Percentiles rank a stretch among this genome's conserved stretches.
Evolutionary conservation across 92 coral and sea anemone genomes (phyloP).

Genomic region (Actinostola sp.): DNA sequence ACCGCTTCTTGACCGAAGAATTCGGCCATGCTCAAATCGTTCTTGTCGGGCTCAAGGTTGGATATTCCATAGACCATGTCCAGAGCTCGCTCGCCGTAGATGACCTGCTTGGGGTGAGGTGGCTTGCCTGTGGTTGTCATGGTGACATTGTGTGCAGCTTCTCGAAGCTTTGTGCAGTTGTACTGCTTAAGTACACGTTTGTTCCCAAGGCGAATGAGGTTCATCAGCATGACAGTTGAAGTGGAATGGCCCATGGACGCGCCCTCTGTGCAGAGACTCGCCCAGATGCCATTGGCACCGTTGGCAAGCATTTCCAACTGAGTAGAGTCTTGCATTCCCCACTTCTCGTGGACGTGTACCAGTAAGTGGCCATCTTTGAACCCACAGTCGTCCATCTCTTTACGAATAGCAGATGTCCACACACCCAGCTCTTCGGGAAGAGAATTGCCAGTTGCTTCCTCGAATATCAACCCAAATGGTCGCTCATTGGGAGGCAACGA

Average conservation of each 20-base stretch:
- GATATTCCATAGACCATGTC: conserved; percentile 42
- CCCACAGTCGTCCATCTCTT: conserved; percentile 68
- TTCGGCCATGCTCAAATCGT: conserved; percentile 56
- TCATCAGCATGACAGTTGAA: too few species aligned
- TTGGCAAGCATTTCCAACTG: conserved; percentile 47
- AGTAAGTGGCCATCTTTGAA: conserved; percentile 50
- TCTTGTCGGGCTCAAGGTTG: conserved; percentile 50
- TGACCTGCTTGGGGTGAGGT: too few species aligned
- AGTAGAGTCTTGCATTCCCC: too few species aligned
- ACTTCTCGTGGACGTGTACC: conserved; percentile 56
- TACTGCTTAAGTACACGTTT: too few species aligned
- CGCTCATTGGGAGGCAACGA: conserved; percentile 54
- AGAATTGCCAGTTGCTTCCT: conserved; percentile 73
- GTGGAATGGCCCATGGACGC: too few species aligned
- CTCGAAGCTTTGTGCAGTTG: too few species aligned
- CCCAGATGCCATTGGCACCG: conserved; percentile 67
- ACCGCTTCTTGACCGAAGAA: conserved; percentile 68
- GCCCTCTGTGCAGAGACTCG: conserved; percentile 56
- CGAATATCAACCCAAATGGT: conserved; percentile 67
- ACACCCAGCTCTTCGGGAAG: conserved; percentile 78
- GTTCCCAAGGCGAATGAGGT: too few species aligned
- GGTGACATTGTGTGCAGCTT: too few species aligned
- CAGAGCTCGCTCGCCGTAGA: too few species aligned
- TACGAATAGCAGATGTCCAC: conserved; percentile 72
- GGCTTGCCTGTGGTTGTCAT: too few species aligned